These are phyloP conservation scores for Pluvialis apricaria DNA, from an alignment of 2,113 vertebrate species.

Conservation along the genomic window DNA sequence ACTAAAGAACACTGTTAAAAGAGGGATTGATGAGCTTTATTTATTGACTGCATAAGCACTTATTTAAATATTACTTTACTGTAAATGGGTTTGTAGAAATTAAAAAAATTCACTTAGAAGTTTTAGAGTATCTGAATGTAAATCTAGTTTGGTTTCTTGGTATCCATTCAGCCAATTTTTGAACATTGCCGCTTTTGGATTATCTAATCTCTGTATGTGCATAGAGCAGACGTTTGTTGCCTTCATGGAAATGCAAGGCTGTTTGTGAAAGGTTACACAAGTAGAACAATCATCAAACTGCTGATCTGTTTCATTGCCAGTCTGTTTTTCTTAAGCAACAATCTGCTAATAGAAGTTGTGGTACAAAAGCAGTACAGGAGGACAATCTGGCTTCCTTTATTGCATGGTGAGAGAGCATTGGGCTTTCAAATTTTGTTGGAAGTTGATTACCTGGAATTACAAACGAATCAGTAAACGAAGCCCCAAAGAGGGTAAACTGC, in stretches of 20 bases:
- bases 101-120: not conserved
- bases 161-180: not conserved
- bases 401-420: not conserved
- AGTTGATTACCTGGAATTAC: not conserved
- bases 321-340: slow-evolving; percentile 13
- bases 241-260: not conserved
- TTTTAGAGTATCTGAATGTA: not conserved
- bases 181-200: not conserved
- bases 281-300: not conserved
- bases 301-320: not conserved
- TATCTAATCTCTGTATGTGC: not conserved
- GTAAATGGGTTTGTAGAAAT: not conserved
- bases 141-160: not conserved
- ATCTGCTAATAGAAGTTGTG: not conserved
- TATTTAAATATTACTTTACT: not conserved
- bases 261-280: slow-evolving; percentile 16
- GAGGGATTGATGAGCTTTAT: not conserved
- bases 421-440: not conserved
- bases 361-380: not conserved
- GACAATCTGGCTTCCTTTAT: not conserved
- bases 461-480: not conserved
- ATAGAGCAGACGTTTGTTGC: not conserved
- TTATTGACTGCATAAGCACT: not conserved
- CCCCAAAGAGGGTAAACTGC: not conserved
- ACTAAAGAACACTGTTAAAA: not conserved